Percentiles rank a stretch among this genome's conserved stretches.
Evolutionary conservation across 2,797 vertebrate species (phyloP).

Genomic region (Hydrolagus colliei): DNA sequence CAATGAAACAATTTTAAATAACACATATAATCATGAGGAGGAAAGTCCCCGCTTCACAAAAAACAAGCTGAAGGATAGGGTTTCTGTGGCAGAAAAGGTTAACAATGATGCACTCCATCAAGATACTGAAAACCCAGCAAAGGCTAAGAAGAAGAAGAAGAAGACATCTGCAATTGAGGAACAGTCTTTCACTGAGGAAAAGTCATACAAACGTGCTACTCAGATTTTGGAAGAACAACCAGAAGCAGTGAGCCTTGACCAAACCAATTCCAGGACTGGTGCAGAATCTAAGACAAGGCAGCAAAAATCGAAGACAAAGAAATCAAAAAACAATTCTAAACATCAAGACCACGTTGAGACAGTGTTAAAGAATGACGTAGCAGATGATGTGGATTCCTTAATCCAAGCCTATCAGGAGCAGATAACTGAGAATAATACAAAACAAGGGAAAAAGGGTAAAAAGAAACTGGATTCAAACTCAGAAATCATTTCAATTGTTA

Average conservation of each 20-base stretch:
- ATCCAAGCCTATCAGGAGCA: constrained; percentile 71
- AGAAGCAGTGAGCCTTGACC: constrained; percentile 36
- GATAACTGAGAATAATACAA: constrained; percentile 67
- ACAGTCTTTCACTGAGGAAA: constrained; percentile 46
- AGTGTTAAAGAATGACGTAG: constrained; percentile 47
- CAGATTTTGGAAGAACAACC: constrained; percentile 41
- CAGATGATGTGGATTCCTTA: constrained; percentile 62
- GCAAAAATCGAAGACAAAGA: constrained; percentile 45
- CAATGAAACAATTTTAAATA: constrained; percentile 62
- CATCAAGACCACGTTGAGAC: constrained; percentile 42
- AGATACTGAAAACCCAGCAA: constrained; percentile 50
- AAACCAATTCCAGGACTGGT: constrained; percentile 44
- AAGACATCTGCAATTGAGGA: constrained; percentile 56
- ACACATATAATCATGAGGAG: constrained; percentile 58
- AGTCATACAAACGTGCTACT: constrained; percentile 41
- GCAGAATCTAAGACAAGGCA: constrained; percentile 43
- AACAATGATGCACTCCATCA: constrained; percentile 53
- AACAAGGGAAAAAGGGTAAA: constrained; percentile 59
- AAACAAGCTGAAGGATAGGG: constrained; percentile 61
- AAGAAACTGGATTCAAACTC: constrained; percentile 61
- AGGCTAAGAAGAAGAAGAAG: constrained; percentile 62
- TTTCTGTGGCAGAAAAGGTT: constrained; percentile 55
- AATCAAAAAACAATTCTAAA: constrained; percentile 50
- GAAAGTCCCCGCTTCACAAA: constrained; percentile 66
- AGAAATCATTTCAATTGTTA: constrained; percentile 43